phyloP scores from a whole-genome alignment of 1,140 invertebrate genomes.

The Cylas formicarius region DNA sequence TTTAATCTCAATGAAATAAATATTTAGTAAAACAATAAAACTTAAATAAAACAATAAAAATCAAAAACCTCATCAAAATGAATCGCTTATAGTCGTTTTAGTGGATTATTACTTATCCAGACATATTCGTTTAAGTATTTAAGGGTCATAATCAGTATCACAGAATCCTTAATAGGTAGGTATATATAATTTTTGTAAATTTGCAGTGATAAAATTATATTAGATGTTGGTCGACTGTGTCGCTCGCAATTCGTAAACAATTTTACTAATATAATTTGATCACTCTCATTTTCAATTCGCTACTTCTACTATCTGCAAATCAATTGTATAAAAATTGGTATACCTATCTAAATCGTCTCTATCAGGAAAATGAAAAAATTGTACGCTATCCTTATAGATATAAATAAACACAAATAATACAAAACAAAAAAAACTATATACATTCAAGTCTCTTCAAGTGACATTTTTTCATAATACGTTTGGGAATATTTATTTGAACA shows the following conservation, averaged over 20 bases:
- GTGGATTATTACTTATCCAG: slow-evolving; percentile 18
- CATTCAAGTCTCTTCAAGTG: slow-evolving; percentile 11
- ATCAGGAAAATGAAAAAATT: slow-evolving; percentile 12
- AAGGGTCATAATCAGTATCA: slow-evolving; percentile 26
- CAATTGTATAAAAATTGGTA: too few relatives aligned
- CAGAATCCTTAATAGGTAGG: slow-evolving; percentile 26
- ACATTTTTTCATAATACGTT: background rate
- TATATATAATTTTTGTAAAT: slow-evolving; percentile 17
- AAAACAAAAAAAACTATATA: slow-evolving; percentile 13
- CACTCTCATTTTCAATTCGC: slow-evolving; percentile 11
- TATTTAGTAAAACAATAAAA: slow-evolving; percentile 15
- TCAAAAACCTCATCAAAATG: slow-evolving; percentile 6
- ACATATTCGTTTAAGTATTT: slow-evolving; percentile 5
- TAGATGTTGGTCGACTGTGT: slow-evolving; percentile 7
- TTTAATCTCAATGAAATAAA: slow-evolving; percentile 10
- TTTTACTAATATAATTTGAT: slow-evolving; percentile 10
- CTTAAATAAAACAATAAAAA: slow-evolving; percentile 18
- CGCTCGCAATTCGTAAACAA: slow-evolving; percentile 27
- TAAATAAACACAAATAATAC: slow-evolving; percentile 13
- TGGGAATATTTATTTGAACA: slow-evolving; percentile 71
- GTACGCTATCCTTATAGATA: slow-evolving; percentile 22
- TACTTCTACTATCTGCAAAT: too few relatives aligned
- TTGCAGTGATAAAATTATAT: slow-evolving; percentile 12
- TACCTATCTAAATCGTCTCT: too few relatives aligned
- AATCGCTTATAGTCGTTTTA: slow-evolving; percentile 11